Conservation (phyloP, 2,113 vertebrate species). For the Phaethon lepturus region DNA sequence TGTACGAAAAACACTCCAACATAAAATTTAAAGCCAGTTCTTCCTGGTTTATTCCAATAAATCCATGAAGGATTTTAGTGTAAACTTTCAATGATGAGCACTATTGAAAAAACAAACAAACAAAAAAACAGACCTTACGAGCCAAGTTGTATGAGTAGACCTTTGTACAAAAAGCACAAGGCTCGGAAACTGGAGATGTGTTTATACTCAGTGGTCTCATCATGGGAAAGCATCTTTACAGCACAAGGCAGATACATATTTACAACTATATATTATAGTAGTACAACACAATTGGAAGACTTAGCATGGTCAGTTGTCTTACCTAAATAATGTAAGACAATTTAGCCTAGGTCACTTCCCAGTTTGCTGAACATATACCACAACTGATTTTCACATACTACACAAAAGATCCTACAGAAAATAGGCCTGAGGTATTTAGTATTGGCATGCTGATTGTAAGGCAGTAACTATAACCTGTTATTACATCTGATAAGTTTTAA, state of each 20-base stretch:
- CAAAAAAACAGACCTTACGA: neutral
- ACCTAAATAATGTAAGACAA: neutral
- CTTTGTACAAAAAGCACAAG: neutral
- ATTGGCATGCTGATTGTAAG: neutral
- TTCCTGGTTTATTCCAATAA: neutral
- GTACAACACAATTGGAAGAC: neutral
- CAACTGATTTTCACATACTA: neutral
- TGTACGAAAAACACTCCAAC: neutral
- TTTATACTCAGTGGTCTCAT: neutral
- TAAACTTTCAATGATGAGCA: neutral
- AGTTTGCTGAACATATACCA: neutral
- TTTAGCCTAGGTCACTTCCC: neutral
- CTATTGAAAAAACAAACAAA: neutral
- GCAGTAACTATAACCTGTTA: neutral
- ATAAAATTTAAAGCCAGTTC: neutral
- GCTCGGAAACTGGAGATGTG: neutral
- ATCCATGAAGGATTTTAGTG: neutral
- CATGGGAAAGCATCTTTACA: neutral
- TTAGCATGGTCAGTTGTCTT: neutral
- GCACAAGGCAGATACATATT: fast-evolving
- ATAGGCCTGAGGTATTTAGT: neutral
- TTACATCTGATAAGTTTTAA: neutral
- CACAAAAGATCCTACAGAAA: neutral
- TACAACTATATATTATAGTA: neutral
- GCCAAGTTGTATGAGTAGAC: neutral